Base-by-base conservation (phyloP, 2,113 vertebrate genomes). In the Brachyhypopomus occidentalis region DNA sequence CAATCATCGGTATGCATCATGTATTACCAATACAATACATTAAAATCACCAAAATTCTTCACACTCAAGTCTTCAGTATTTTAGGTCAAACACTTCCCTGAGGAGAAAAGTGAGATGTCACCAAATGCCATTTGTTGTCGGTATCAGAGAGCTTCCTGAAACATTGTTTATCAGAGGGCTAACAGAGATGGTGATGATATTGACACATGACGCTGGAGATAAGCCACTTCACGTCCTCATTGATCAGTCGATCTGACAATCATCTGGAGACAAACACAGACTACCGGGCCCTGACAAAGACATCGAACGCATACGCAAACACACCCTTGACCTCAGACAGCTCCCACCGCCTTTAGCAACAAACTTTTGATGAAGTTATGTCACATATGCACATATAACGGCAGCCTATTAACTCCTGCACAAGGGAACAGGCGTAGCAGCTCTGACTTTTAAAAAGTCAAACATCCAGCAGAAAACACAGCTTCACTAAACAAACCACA, bases 171-270 rank as follows among this genome's bases (percentile, higher is more conserved):
- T 87, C 83, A 87, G 77, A 87, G 59, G 75, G 79, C 81, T 88
- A 84, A 85, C 81, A 83, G 77, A 76, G 72, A 82, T 85, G 78
- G 83, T 79, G 72, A 81, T 84, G 83, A 74, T 88, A 89, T 85
- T 88, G 88, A 88, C 88, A 89, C 85, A 71, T 64, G 81, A 79
- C 75, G 73, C 74, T 78, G 82, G 64, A 80, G 86, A 86, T 88
- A 86, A 89, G 86, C 85, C 87, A 88, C 85, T 87, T 86, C 72
- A 87, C 84, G 87, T 66, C 74, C 73, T 69, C 82, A 88, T 88
- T 75, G 86, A 89, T 86, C 84, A 71, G 48, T 75, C 48, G 60
- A 41, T 72, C 77, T 79, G 72, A 84, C 84, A 81, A 80, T 79
- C 84, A 86, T 69, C 70, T 64, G 58, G 67, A 79, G 75, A 79